These are phyloP conservation scores for Chloropsis cyanopogon DNA, from an alignment of 2,113 vertebrate species.

Conservation along the genomic window DNA sequence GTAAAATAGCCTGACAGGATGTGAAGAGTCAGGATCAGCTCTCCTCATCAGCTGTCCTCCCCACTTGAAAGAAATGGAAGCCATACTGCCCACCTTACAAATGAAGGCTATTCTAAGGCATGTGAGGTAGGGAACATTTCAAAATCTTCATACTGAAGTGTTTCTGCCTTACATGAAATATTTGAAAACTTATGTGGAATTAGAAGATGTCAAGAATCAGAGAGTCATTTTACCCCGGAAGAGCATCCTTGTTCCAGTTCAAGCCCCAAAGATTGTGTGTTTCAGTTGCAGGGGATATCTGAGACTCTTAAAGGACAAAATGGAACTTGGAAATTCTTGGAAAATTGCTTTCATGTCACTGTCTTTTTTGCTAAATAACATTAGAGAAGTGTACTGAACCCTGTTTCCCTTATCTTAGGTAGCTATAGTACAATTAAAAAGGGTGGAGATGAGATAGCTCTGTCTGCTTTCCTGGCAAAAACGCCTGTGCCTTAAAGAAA, in stretches of 20 bases:
- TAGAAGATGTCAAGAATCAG: background rate
- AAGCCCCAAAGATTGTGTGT: background rate
- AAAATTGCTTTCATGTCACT: background rate
- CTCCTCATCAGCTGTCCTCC: background rate
- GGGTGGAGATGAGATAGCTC: background rate
- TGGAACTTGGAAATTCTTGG: background rate
- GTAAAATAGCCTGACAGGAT: background rate
- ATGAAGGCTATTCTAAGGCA: background rate
- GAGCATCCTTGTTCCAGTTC: background rate
- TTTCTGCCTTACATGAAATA: background rate
- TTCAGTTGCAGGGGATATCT: background rate
- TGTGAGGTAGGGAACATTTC: background rate
- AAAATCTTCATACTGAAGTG: background rate
- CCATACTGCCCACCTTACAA: background rate
- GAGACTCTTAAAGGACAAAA: background rate
- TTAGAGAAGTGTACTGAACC: background rate
- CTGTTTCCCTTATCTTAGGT: background rate
- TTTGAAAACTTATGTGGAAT: background rate
- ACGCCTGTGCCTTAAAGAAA: background rate
- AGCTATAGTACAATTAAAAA: background rate
- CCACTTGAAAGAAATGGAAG: background rate
- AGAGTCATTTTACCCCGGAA: background rate
- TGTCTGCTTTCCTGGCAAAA: background rate
- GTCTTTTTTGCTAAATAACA: background rate
- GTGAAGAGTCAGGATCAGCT: background rate